Evolutionary conservation across 2,888 invertebrate species (phyloP).

Genomic region (Lepidonotus clava): DNA sequence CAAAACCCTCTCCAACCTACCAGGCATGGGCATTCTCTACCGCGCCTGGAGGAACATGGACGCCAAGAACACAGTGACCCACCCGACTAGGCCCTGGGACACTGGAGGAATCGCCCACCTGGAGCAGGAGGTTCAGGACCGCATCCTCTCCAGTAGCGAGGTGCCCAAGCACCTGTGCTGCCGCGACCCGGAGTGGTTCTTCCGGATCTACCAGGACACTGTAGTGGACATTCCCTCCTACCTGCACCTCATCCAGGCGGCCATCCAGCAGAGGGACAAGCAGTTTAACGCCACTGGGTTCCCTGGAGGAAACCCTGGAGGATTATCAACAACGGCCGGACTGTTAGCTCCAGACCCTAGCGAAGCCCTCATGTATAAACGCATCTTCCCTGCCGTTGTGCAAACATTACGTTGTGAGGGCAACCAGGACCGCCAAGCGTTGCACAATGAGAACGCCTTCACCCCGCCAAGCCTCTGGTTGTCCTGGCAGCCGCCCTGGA

Average conservation of each 20-base stretch:
- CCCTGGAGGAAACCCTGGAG: not conserved
- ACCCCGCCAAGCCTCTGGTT: constrained; percentile 60
- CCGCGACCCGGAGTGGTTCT: constrained; percentile 81
- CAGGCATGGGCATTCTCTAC: constrained; percentile 78
- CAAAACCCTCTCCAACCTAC: constrained; percentile 78
- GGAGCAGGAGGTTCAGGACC: constrained; percentile 70
- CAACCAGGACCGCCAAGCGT: constrained; percentile 9
- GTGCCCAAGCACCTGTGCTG: constrained; percentile 82
- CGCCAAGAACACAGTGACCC: constrained; percentile 73
- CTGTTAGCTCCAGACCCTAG: not conserved
- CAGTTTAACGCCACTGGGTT: not conserved
- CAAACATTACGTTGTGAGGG: constrained; percentile 53
- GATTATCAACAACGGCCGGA: not conserved
- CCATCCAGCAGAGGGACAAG: constrained; percentile 59
- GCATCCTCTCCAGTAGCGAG: constrained; percentile 72
- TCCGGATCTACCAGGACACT: constrained; percentile 82
- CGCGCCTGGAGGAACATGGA: constrained; percentile 80
- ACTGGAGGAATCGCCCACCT: constrained; percentile 81
- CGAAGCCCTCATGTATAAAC: constrained; percentile 41
- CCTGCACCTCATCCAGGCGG: constrained; percentile 64
- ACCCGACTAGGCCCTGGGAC: constrained; percentile 78
- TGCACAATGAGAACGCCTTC: constrained; percentile 21
- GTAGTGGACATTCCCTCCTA: constrained; percentile 75
- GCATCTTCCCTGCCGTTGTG: constrained; percentile 57
- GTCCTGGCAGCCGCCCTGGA: constrained; percentile 73